phyloP scores from a whole-genome alignment of 1,140 invertebrate genomes.

The Telenomus remus region DNA sequence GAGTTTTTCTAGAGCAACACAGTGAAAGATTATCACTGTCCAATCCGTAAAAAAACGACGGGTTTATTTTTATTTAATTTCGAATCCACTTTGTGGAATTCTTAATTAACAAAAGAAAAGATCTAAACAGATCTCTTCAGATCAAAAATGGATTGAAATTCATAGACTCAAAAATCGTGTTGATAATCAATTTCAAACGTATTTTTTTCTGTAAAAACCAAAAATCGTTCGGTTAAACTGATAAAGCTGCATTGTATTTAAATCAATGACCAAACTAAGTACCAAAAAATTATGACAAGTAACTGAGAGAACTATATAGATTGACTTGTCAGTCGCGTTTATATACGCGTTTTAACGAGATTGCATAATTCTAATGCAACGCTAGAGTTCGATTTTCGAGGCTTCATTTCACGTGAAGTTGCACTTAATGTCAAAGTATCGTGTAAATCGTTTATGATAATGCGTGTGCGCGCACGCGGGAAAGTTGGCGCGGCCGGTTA shows the following conservation, averaged over 20 bases:
- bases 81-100: no score
- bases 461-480: constrained; percentile 29
- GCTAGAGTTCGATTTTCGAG: constrained; percentile 6
- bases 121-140: no score
- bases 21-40: constrained; percentile 21
- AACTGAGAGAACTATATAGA: not conserved
- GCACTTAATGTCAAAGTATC: constrained; percentile 45
- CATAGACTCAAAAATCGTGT: no score
- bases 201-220: no score
- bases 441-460: constrained; percentile 54
- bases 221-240: constrained; percentile 1
- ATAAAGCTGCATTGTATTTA: no score
- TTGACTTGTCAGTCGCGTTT: constrained; percentile 29
- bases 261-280: not conserved
- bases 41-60: no score
- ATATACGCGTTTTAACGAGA: constrained; percentile 1
- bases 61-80: no score
- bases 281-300: not conserved
- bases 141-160: no score
- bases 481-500: constrained; percentile 48
- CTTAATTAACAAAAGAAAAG: no score
- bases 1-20: constrained; percentile 30
- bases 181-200: no score
- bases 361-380: constrained; percentile 29
- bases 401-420: constrained; percentile 12